Percentiles rank a stretch among this genome's conserved stretches.
Evolutionary conservation across 2,888 invertebrate species (phyloP).

Genomic region (Ischnura elegans): DNA sequence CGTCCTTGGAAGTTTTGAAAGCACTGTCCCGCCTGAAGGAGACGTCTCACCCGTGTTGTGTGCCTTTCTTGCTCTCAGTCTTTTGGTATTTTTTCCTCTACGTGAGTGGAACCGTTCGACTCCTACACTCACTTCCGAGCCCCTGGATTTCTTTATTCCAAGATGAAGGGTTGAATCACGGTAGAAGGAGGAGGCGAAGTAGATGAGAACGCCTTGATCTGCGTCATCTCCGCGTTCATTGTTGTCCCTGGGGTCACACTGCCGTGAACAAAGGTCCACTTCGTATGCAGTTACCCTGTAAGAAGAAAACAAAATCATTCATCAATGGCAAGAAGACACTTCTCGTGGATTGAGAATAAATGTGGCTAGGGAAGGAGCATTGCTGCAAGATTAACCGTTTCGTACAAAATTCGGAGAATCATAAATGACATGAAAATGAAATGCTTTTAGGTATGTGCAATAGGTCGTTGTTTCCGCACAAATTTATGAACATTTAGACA

Average conservation of each 20-base stretch:
- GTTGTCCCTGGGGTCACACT: conserved; percentile 43
- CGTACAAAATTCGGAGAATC: too few relatives aligned
- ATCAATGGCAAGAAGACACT: neutral
- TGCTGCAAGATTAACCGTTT: too few relatives aligned
- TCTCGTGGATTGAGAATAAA: neutral
- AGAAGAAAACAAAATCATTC: conserved; percentile 41
- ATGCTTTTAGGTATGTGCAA: too few relatives aligned
- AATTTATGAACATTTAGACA: too few relatives aligned
- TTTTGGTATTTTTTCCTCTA: neutral
- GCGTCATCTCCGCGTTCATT: neutral
- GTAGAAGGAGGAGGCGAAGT: neutral
- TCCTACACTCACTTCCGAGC: neutral
- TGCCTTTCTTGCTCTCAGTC: conserved; percentile 16
- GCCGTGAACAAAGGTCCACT: neutral
- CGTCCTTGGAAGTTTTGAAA: neutral
- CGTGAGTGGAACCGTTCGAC: neutral
- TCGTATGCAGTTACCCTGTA: neutral
- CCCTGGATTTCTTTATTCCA: neutral
- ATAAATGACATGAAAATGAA: too few relatives aligned
- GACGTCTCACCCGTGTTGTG: neutral
- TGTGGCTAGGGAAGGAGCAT: neutral
- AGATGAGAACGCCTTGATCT: neutral
- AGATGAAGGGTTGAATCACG: neutral
- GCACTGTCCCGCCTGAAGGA: conserved; percentile 6
- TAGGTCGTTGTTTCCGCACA: too few relatives aligned